Base-by-base conservation (phyloP, 35 echinoderm and acorn worm genomes). In the Anneissia japonica region DNA sequence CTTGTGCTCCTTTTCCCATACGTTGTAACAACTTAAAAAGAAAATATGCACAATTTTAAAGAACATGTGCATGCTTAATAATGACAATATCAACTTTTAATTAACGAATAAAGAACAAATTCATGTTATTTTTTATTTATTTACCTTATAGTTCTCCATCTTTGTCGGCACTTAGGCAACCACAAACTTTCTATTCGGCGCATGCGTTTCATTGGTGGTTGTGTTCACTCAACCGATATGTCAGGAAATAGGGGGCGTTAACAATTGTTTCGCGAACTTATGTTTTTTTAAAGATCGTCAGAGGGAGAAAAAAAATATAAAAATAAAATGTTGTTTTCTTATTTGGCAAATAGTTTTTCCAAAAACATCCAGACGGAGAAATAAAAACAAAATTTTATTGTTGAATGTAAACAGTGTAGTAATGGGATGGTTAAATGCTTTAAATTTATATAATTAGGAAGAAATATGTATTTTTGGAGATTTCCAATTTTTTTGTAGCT, bases 1-100 rank as follows among this genome's bases (percentile, higher is more conserved):
- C 95, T 87, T 97, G 95, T 9, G 95, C 95, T 72, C 95, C 95
- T 91, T 97, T 97, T 38, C 95, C 95, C 46, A 97, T 51, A 46
- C 95, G 95, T 46, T 97, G 87, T 80, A 91, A 83, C 31, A 97
- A 79, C 95, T 97, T 85, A 14, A 89, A 86, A 88, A 21, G 37
- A 85, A 88, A 46, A 79, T 28, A 80, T 3, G 31, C 9, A 32
- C 36, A 34, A 32, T 6, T 30, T 30, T 30, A 35, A 26, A 77
- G 35, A 6, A 35, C 31, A 32, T 11, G 73, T 32, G 23, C 5
- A 9, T 4, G 23, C 26, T 75, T 9, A 30, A 75, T 9, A 75
- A 30, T 75, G 31, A 75, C 73, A n/a, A 77, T 26, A 9, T 77
- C 6, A 77, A 77, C 10, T 81, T 38, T 39, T 29, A 81, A 81